Percentiles rank a stretch among this genome's conserved stretches.
Evolutionary conservation across 2,113 vertebrate species (phyloP).

Genomic region (Ictalurus punctatus): DNA sequence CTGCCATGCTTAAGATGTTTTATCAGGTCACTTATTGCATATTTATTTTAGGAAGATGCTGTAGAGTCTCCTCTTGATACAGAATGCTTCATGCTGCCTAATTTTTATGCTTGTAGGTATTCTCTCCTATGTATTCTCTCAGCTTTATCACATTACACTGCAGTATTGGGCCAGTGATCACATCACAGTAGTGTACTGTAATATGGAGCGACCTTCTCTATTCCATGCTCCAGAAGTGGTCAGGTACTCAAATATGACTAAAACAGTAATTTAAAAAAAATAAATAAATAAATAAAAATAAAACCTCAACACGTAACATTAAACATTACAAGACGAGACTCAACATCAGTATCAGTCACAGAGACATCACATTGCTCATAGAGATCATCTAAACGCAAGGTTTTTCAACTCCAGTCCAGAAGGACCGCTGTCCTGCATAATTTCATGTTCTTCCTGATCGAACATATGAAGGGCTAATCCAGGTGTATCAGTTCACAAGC

Average conservation of each 20-base stretch:
- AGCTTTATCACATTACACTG: not conserved
- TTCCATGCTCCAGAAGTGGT: not conserved
- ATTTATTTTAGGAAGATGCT: not conserved
- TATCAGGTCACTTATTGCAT: not conserved
- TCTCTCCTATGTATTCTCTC: not conserved
- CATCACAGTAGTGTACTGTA: not conserved
- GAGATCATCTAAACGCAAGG: not conserved
- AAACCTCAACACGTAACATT: not conserved
- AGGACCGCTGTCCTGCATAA: not conserved
- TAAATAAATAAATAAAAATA: too few species aligned
- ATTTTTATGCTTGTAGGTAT: not conserved
- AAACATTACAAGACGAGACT: constrained; percentile 2
- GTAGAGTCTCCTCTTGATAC: not conserved
- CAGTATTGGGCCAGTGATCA: not conserved
- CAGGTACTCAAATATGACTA: not conserved
- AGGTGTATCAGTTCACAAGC: not conserved
- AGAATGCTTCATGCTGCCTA: not conserved
- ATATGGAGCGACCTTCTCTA: not conserved
- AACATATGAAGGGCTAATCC: not conserved
- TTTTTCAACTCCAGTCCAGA: not conserved
- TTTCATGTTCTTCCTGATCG: not conserved
- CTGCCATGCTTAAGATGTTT: not conserved
- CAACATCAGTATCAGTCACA: constrained; percentile 2
- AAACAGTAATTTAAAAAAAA: too few species aligned
- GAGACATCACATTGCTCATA: not conserved